These are phyloP conservation scores for Lacerta viridis DNA, from an alignment of 2,797 vertebrate species.

Conservation along the genomic window DNA sequence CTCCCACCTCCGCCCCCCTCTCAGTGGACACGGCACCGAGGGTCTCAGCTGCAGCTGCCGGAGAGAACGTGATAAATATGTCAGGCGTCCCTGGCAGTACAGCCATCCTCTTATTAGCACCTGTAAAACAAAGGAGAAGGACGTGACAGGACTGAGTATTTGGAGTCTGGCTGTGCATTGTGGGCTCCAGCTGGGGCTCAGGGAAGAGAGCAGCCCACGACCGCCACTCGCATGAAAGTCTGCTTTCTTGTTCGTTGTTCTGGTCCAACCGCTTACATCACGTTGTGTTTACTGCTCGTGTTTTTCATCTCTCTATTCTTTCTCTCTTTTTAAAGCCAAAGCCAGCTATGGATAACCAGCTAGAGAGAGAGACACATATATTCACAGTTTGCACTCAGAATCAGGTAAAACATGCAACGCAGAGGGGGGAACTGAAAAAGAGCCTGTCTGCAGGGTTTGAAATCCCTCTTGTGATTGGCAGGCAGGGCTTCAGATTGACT, in stretches of 20 bases:
- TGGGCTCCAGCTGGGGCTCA: not conserved
- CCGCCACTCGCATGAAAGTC: not conserved
- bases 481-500: not conserved
- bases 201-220: not conserved
- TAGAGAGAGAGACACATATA: too few species aligned
- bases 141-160: slow-evolving; percentile 19
- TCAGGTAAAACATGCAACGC: not conserved
- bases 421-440: not conserved
- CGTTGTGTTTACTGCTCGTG: not conserved
- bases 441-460: too few species aligned
- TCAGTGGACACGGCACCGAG: not conserved
- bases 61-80: not conserved
- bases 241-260: not conserved
- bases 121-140: not conserved
- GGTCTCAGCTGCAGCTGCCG: slow-evolving; percentile 18
- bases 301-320: not conserved
- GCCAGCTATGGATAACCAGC: not conserved
- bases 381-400: not conserved
- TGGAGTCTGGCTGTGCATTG: not conserved
- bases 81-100: not conserved
- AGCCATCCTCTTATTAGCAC: not conserved
- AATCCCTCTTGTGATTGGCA: not conserved
- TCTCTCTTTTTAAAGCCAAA: not conserved
- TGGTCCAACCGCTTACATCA: too few species aligned
- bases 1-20: not conserved